Evolutionary conservation across 2,113 vertebrate species (phyloP), one percentile per base, ranked within the genome.

Genomic region (Melanerpes formicivorus): DNA sequence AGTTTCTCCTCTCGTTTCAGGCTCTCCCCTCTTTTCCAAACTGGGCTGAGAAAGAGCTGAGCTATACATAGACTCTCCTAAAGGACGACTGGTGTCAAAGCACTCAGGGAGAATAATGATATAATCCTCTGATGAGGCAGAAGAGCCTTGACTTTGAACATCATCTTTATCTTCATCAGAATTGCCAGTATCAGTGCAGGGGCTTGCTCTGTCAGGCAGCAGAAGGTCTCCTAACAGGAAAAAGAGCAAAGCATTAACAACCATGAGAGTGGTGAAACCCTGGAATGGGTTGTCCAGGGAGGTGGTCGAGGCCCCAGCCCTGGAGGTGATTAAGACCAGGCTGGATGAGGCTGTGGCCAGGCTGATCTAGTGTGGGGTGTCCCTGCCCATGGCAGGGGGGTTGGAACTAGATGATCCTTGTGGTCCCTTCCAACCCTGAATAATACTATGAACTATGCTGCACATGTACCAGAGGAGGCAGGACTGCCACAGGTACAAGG

Each of bases 101-200:
- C 99, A 99, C 91, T 99, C 99, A 0, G 99, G 99, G 44, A 99
- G 98, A 92, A 99, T 98, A 50, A 99, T 98, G 96, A 99, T 99
- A 76, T 99, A 99, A 93, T 99, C 99, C 95, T 99, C 99, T 1
- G 98, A 99, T 8, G 99, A 99, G 30, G 98, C 97, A 44, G 98
- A 99, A 32, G 99, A 99, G 29, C 97, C 98, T 90, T 99, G 98
- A 92, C 99, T 99, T 86, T 97, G 98, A 42, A 89, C 87, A 89
- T 99, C 99, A 81, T 99, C 99, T 97, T 97, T 98, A 48, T 95
- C 93, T 60, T 92, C 97, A 59, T 91, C 93, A 73, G 88, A 89
- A 17, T 88, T 88, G 58, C 59, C 69, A 30, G 56, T 63, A 46
- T 85, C 84, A 15, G 72, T 76, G 30, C 10, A 52, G 69, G 34